These are phyloP conservation scores for Gouania willdenowi DNA, from an alignment of 2,797 vertebrate genomes.

Conservation along the genomic window DNA sequence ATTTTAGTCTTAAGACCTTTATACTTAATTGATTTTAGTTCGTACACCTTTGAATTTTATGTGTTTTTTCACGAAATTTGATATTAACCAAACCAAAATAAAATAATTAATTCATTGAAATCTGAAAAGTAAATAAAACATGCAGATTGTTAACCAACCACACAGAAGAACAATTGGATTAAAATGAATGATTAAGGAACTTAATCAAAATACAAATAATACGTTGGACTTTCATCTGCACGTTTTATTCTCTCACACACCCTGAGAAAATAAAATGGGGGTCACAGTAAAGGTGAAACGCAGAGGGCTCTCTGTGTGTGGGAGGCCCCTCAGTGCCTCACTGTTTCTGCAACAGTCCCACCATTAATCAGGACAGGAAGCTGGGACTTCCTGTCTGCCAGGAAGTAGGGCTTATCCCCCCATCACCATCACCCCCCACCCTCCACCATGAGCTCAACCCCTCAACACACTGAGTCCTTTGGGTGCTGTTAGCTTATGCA, in stretches of 20 bases:
- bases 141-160: too few relatives aligned
- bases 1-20: too few relatives aligned
- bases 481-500: constrained; percentile 43
- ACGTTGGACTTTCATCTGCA: constrained; percentile 14
- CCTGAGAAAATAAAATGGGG: constrained; percentile 5
- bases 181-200: too few relatives aligned
- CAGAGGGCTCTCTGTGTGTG: constrained; percentile 46
- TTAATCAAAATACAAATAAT: too few relatives aligned
- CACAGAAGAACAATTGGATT: too few relatives aligned
- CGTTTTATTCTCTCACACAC: constrained; percentile 5
- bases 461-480: constrained; percentile 45
- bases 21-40: too few relatives aligned
- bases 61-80: too few relatives aligned
- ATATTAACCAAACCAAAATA: too few relatives aligned
- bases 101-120: too few relatives aligned
- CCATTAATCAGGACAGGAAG: constrained; percentile 73
- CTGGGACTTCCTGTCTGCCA: constrained; percentile 69
- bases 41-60: too few relatives aligned
- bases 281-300: constrained; percentile 39
- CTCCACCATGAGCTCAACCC: constrained; percentile 26
- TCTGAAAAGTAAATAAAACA: too few relatives aligned
- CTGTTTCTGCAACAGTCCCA: constrained; percentile 45
- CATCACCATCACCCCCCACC: constrained; percentile 6
- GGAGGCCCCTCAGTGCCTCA: constrained; percentile 42
- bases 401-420: constrained; percentile 45